Base-by-base conservation (phyloP, 2,113 vertebrate species). In the Cettia cetti region DNA sequence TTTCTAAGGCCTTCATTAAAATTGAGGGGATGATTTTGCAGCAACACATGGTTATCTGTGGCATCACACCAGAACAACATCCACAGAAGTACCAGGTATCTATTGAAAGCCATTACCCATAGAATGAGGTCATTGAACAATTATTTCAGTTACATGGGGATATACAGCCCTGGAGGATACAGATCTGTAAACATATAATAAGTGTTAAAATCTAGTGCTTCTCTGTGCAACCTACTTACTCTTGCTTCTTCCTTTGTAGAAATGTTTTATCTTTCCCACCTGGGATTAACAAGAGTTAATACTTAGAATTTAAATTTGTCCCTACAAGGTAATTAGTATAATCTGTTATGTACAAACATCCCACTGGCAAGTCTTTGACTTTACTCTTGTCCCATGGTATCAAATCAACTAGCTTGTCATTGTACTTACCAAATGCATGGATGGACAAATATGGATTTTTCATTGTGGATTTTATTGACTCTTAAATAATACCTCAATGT, bases 271-370 rank as follows among this genome's bases (percentile, higher is more conserved):
- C 82, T 90, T 95, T 93, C 60, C 68, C 81, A 86, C 72, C 28
- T 93, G 80, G 82, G 82, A 90, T 89, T 94, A 94, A 82, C 86
- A 94, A 76, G 86, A 95, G 75, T 95, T 96, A 96, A 96, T 84
- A 93, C 44, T 74, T 77, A 71, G 85, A 95, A 69, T 94, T 91
- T 91, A 74, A 91, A 90, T 94, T 96, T 97, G 79, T 69, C 47
- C 52, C 49, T 86, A 88, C 33, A 49, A 92, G 90, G 87, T 96
- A 95, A 97, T 97, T 96, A 94, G 86, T 93, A 53, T 91, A 95
- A 96, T 90, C 92, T 94, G 60, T 90, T 95, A 68, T 92, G 60
- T 93, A 93, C 60, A 74, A 96, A 94, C 89, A 88, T 79, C 74
- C 78, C 40, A 33, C 69, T 96, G 92, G 86, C 89, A 97, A 81